A percentile compares a stretch with the other conserved stretches of the same genome.
Conservation (phyloP, 1,140 invertebrate species). For the Drosophila jambulina region DNA sequence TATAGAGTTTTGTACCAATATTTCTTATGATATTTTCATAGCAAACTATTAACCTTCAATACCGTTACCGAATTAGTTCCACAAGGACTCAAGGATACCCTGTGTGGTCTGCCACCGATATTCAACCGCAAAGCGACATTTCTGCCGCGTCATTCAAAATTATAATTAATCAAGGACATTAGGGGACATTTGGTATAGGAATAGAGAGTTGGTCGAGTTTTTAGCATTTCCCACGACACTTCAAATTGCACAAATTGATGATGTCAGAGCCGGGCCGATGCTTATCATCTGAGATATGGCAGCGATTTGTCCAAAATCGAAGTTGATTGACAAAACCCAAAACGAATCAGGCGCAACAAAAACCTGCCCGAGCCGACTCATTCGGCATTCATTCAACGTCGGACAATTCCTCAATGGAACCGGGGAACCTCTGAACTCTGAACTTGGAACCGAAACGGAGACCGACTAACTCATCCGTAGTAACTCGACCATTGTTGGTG, state of each 20-base stretch:
- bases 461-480: slow-evolving; percentile 33
- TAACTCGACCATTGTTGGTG: slow-evolving; percentile 38
- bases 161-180: slow-evolving; percentile 61
- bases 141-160: slow-evolving; percentile 50
- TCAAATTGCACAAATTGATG: slow-evolving; percentile 56
- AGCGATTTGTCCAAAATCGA: slow-evolving; percentile 28
- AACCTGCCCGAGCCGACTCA: slow-evolving; percentile 54
- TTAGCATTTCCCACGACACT: slow-evolving; percentile 69
- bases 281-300: slow-evolving; percentile 40
- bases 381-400: slow-evolving; percentile 54
- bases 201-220: background rate
- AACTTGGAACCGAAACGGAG: slow-evolving; percentile 27
- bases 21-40: background rate
- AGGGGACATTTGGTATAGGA: background rate
- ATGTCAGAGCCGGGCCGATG: slow-evolving; percentile 56
- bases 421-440: slow-evolving; percentile 11
- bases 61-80: slow-evolving; percentile 16
- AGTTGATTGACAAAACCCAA: slow-evolving; percentile 35
- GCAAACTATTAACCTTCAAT: background rate
- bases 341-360: slow-evolving; percentile 73
- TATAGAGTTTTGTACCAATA: background rate
- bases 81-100: background rate
- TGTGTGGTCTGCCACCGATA: slow-evolving; percentile 62
- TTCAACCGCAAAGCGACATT: slow-evolving; percentile 30
- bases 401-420: slow-evolving; percentile 67